These are phyloP conservation scores for Oncorhynchus nerka DNA, from an alignment of 2,113 vertebrate species.

Conservation along the genomic window DNA sequence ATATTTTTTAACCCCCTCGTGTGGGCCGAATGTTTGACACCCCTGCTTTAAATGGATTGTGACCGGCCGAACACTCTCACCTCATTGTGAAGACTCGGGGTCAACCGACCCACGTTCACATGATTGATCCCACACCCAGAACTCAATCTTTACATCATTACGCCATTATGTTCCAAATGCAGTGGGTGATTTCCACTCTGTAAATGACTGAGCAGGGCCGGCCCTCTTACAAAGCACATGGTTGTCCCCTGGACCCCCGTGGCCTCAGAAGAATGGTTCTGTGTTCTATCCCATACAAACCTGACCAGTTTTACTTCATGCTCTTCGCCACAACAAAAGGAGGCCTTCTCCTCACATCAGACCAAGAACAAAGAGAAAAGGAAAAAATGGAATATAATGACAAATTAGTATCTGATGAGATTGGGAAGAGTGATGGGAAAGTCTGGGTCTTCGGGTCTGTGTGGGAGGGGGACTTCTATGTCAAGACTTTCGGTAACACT, in stretches of 20 bases:
- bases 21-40: no score
- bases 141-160: slow-evolving; percentile 47
- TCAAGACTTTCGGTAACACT: no score
- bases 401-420: no score
- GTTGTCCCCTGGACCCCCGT: slow-evolving; percentile 13
- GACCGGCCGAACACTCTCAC: background rate
- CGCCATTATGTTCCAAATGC: slow-evolving; percentile 49
- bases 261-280: background rate
- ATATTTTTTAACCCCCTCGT: no score
- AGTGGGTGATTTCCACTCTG: slow-evolving; percentile 44
- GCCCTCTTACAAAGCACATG: slow-evolving; percentile 50
- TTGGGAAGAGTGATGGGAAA: no score
- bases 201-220: slow-evolving; percentile 34
- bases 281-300: slow-evolving; percentile 24
- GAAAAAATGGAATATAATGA: no score
- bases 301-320: slow-evolving; percentile 26
- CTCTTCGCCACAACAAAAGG: slow-evolving; percentile 13
- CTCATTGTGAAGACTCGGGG: slow-evolving; percentile 3
- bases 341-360: no score
- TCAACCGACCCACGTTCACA: background rate
- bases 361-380: no score
- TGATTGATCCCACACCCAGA: slow-evolving; percentile 54
- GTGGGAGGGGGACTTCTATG: no score
- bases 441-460: no score
- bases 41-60: background rate